Evolutionary conservation across 2,797 vertebrate genomes (phyloP).

Genomic region (Gambelia wislizenii): DNA sequence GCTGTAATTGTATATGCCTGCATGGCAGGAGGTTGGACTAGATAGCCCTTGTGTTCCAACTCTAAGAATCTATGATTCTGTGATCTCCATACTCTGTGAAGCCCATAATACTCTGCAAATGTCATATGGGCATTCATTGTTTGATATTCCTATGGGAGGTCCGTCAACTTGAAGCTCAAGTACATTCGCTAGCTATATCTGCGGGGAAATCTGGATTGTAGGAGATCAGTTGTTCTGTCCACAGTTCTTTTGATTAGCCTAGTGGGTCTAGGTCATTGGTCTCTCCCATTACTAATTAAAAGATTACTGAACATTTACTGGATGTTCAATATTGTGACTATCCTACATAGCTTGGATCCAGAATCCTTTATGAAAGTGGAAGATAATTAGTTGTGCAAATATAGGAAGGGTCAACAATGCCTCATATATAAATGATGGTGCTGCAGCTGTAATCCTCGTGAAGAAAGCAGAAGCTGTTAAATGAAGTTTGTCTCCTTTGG

Average conservation of each 20-base stretch:
- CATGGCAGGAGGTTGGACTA: too few relatives aligned
- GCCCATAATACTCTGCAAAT: neutral
- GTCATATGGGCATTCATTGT: too few relatives aligned
- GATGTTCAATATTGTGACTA: neutral
- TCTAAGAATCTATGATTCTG: too few relatives aligned
- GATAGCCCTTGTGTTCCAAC: too few relatives aligned
- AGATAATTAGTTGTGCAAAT: neutral
- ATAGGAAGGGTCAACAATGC: too few relatives aligned
- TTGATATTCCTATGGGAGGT: neutral
- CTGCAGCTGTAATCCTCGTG: constrained; percentile 94
- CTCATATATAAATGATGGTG: constrained; percentile 93
- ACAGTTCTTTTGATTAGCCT: neutral
- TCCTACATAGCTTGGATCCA: neutral
- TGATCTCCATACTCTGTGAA: too few relatives aligned
- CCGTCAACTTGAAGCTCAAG: neutral
- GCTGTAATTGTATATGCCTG: too few relatives aligned
- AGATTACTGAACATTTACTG: neutral
- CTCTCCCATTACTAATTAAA: neutral
- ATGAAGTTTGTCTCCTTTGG: constrained; percentile 88
- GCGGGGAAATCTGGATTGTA: too few relatives aligned
- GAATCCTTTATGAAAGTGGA: neutral
- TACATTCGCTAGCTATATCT: neutral
- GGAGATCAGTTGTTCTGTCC: neutral
- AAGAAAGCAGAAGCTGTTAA: constrained; percentile 87
- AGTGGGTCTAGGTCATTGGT: neutral